Conservation (phyloP, 2,888 invertebrate species). For the Heliconius erato region DNA sequence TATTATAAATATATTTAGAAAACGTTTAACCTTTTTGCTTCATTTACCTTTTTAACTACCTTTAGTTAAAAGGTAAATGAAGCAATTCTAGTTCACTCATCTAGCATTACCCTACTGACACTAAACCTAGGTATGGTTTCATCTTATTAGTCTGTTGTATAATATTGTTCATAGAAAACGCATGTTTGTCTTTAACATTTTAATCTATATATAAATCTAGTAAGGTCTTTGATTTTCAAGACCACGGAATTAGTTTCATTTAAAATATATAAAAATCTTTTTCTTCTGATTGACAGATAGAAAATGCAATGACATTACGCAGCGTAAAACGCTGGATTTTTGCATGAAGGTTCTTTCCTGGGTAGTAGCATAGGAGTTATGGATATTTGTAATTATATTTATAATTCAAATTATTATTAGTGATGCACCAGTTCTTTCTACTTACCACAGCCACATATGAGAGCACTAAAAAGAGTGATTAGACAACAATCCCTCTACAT, state of each 20-base stretch:
- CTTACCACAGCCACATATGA: background rate
- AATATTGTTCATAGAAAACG: background rate
- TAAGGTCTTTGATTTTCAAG: too few relatives aligned
- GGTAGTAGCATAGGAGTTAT: background rate
- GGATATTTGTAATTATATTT: background rate
- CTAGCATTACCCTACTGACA: constrained; percentile 38
- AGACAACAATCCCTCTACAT: background rate
- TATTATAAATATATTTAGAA: constrained; percentile 2
- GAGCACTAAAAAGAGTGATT: background rate
- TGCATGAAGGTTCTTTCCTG: background rate
- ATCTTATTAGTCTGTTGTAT: constrained; percentile 29
- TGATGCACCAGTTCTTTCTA: background rate
- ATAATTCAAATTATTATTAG: background rate
- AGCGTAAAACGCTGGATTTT: background rate
- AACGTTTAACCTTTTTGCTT: background rate
- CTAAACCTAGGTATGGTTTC: constrained; percentile 29
- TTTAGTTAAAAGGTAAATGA: background rate
- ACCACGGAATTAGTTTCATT: too few relatives aligned
- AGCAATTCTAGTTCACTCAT: constrained; percentile 3
- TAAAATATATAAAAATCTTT: too few relatives aligned
- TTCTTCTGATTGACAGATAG: background rate
- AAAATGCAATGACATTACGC: background rate
- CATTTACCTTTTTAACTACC: too few relatives aligned
- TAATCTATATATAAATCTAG: background rate
- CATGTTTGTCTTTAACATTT: background rate